Conservation (phyloP, 2,888 invertebrate genomes). For the Apantesis nais region DNA sequence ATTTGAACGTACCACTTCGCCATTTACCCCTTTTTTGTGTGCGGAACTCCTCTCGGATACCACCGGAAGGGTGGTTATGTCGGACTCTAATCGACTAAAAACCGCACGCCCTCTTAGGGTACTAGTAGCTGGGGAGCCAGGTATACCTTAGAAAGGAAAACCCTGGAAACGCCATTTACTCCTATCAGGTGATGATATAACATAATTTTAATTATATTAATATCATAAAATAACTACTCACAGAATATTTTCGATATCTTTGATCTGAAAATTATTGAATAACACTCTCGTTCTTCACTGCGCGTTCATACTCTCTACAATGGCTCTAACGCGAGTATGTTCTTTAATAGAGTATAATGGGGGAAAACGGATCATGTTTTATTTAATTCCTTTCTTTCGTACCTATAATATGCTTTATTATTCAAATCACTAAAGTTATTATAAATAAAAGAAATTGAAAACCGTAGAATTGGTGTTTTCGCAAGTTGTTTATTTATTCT, state of each 20-base stretch:
- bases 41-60: too few species aligned
- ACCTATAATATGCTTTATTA: background rate
- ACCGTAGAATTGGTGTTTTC: background rate
- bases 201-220: too few species aligned
- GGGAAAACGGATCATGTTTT: background rate
- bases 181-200: too few species aligned
- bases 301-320: background rate
- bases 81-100: too few species aligned
- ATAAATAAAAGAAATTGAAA: background rate
- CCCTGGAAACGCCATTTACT: too few species aligned
- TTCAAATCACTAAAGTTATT: background rate
- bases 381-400: background rate
- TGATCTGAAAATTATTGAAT: background rate
- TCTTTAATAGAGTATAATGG: constrained; percentile 3
- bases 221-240: background rate
- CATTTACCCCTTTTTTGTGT: too few species aligned
- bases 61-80: too few species aligned
- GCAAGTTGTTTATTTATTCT: background rate
- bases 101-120: too few species aligned
- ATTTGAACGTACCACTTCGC: too few species aligned
- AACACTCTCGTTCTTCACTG: background rate
- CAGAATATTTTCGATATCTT: background rate
- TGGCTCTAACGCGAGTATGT: background rate
- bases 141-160: too few species aligned
- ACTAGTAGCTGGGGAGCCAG: too few species aligned